These are phyloP conservation scores for Elaphurus davidianus DNA, from an alignment of 2,113 vertebrate species.

Conservation along the genomic window DNA sequence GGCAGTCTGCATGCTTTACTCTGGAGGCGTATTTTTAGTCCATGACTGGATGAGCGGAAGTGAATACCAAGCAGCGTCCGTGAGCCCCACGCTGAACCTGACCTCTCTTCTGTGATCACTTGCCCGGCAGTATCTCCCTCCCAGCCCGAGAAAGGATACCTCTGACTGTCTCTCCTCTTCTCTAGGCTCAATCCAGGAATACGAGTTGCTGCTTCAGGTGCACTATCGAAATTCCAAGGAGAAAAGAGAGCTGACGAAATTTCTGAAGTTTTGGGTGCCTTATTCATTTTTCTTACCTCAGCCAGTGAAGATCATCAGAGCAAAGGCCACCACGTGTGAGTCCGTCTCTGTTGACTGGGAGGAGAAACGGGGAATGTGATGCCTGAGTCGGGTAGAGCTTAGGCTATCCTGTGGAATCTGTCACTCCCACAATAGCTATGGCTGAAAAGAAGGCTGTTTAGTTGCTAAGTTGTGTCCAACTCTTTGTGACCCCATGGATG, in stretches of 20 bases:
- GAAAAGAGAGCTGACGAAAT: constrained; percentile 24
- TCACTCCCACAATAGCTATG: neutral
- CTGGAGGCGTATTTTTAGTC: neutral
- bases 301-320: neutral
- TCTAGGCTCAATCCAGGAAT: constrained; percentile 29
- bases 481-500: neutral
- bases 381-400: neutral
- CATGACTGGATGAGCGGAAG: neutral
- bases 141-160: neutral
- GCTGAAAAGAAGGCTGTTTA: neutral
- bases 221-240: constrained; percentile 38
- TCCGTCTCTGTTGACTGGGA: neutral
- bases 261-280: constrained; percentile 11
- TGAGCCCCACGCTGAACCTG: neutral
- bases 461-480: neutral
- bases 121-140: neutral
- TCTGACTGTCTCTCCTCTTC: neutral
- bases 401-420: neutral
- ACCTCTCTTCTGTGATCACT: neutral
- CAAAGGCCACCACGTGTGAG: constrained; percentile 66
- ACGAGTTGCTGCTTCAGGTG: constrained; percentile 64
- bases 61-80: rapidly evolving
- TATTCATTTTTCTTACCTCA: neutral
- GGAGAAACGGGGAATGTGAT: neutral
- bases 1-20: neutral